A percentile compares a stretch with the other conserved stretches of the same genome.
phyloP scores from a whole-genome alignment of 2,113 vertebrate species.

The Calidris pugnax region DNA sequence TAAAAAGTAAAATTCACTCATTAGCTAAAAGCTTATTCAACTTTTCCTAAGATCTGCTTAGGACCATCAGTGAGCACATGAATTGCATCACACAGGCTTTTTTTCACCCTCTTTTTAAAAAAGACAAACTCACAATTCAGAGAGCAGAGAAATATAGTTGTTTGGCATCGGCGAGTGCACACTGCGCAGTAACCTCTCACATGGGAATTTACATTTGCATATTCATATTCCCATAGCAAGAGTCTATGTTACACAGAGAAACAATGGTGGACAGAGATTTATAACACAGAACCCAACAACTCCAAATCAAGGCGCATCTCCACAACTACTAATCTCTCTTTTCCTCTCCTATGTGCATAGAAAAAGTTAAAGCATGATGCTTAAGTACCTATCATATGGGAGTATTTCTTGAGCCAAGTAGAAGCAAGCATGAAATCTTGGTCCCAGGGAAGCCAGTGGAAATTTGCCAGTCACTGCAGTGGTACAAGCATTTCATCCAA shows the following conservation, averaged over 20 bases:
- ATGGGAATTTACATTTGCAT: conserved; percentile 35
- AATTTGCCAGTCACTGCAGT: background rate
- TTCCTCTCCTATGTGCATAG: background rate
- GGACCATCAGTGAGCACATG: background rate
- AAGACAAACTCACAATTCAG: background rate
- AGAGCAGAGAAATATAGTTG: background rate
- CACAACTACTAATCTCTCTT: background rate
- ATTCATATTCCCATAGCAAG: conserved; percentile 2
- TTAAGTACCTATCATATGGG: background rate
- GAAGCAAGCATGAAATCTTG: background rate
- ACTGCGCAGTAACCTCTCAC: background rate
- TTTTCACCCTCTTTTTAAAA: background rate
- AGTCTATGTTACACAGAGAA: background rate
- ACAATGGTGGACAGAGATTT: background rate
- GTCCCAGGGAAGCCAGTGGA: background rate
- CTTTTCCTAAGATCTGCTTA: background rate
- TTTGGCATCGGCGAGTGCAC: background rate
- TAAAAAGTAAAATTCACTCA: background rate
- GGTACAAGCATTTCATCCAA: background rate
- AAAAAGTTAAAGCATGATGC: background rate
- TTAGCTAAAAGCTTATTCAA: background rate
- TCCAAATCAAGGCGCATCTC: background rate
- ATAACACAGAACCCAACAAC: background rate
- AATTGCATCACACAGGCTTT: background rate
- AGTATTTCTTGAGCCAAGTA: background rate